Percentiles rank a stretch among this genome's conserved stretches.
Evolutionary conservation across 2,113 vertebrate genomes (phyloP).

Genomic region (Pseudopipra pipra): DNA sequence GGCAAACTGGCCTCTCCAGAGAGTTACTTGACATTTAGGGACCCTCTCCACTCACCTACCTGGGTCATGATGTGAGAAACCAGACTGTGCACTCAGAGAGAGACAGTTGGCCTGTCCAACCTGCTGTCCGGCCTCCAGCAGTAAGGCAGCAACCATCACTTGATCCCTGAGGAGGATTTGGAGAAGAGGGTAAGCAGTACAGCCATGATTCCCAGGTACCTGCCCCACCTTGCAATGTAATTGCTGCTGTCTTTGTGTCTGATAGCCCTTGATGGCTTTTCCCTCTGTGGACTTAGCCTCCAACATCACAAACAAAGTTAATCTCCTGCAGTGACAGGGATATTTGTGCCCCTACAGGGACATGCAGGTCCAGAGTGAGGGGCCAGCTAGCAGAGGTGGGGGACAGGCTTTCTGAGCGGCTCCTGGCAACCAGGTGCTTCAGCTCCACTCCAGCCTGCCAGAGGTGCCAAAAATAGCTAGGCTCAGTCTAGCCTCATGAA

Average conservation of each 20-base stretch:
- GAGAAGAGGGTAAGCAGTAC: neutral
- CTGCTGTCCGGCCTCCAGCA: neutral
- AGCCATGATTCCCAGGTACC: neutral
- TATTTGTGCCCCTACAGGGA: neutral
- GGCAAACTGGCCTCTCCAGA: neutral
- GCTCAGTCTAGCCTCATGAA: neutral
- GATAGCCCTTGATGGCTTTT: neutral
- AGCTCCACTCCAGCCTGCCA: slow-evolving; percentile 3
- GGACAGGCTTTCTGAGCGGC: neutral
- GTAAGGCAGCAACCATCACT: neutral
- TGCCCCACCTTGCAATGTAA: neutral
- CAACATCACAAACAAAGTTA: neutral
- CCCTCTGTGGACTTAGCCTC: neutral
- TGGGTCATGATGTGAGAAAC: neutral
- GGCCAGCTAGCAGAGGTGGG: neutral
- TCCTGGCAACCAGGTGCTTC: slow-evolving; percentile 23
- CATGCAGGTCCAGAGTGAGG: fast-evolving
- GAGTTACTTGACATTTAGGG: neutral
- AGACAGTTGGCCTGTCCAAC: neutral
- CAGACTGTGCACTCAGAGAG: neutral
- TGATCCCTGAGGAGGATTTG: neutral
- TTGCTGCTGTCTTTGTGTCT: neutral
- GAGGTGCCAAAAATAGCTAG: slow-evolving; percentile 8
- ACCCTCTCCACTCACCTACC: neutral
- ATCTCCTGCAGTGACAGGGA: neutral